Base-by-base conservation (phyloP, 2,113 vertebrate species). In the Pogonocichla stellata region DNA sequence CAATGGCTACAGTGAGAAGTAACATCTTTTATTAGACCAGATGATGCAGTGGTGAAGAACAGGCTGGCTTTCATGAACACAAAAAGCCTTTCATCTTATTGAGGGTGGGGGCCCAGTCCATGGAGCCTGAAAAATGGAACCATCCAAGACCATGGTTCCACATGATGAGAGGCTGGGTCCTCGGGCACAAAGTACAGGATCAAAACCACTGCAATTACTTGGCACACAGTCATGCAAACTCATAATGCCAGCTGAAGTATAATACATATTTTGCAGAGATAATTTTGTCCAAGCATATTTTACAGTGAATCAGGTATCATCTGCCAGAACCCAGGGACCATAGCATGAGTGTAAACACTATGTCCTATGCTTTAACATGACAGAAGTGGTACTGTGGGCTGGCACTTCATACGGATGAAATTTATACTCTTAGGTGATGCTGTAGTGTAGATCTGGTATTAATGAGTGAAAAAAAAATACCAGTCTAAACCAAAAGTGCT, bases 21-120 rank as follows among this genome's bases (percentile, higher is more conserved):
- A 81, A n/a, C 80, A 64, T 69, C 66, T 94, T 91, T 91, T 90
- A 57, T 85, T 94, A 93, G 78, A 64, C 19, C 28, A 53, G 23
- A 79, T 82, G 78, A 91, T 93, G 62, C 73, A 67, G 61, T 67
- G 61, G 38, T 82, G 48, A 81, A 74, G 47, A 93, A 90, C 38
- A 91, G 66, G n/a, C 79, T 85, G 48, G 53, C 85, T 90, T 95
- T 91, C 79, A 82, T 61, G 40, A 75, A 40, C 26, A 79, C 73
- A 94, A 81, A 72, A 75, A 94, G 61, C 45, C 48, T 70, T 95
- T 91, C 81, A 53, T 82, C 24, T 65, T 84, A 28, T 5, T 43
- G 40, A 79, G 43, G 58, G 6, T 74, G 38, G 61, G 61, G 38
- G 60, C 73, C 34, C 47, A 31, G 31, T 78, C 80, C 56, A 23